These are phyloP conservation scores for Bufotes viridis DNA, from an alignment of 2,797 vertebrate species.

Conservation along the genomic window DNA sequence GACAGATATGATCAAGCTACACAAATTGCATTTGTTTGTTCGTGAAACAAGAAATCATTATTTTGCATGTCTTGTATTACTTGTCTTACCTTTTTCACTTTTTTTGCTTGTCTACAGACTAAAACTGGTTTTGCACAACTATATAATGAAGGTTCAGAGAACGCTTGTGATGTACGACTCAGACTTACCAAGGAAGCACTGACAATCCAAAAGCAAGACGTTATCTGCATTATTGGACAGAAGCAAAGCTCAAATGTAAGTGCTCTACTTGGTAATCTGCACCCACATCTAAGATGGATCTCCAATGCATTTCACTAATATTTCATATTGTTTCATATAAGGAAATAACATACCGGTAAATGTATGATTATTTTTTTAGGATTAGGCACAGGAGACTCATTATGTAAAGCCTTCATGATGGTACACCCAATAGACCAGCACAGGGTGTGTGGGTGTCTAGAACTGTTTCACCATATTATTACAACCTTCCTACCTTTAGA, in stretches of 20 bases:
- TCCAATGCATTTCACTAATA: neutral
- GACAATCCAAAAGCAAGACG: conserved; percentile 92
- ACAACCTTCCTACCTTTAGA: no score
- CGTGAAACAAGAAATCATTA: neutral
- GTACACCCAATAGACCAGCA: no score
- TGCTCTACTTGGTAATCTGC: conserved; percentile 67
- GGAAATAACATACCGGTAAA: neutral
- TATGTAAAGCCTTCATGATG: no score
- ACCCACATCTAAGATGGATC: neutral
- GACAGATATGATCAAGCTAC: neutral
- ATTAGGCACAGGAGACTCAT: no score
- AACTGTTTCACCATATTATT: no score
- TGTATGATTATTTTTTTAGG: no score
- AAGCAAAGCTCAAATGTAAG: conserved; percentile 88
- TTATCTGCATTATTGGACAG: conserved; percentile 83
- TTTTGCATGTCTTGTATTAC: neutral
- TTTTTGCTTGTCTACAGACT: conserved; percentile 77
- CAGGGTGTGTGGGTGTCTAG: no score
- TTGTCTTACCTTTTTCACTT: conserved; percentile 55
- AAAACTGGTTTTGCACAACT: conserved; percentile 88
- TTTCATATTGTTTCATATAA: neutral
- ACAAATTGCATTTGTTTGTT: neutral
- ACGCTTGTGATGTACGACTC: conserved; percentile 87
- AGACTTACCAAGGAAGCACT: conserved; percentile 87
- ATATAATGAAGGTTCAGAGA: conserved; percentile 83